phyloP scores from a whole-genome alignment of 2,113 vertebrate genomes.

The Rostratula benghalensis region DNA sequence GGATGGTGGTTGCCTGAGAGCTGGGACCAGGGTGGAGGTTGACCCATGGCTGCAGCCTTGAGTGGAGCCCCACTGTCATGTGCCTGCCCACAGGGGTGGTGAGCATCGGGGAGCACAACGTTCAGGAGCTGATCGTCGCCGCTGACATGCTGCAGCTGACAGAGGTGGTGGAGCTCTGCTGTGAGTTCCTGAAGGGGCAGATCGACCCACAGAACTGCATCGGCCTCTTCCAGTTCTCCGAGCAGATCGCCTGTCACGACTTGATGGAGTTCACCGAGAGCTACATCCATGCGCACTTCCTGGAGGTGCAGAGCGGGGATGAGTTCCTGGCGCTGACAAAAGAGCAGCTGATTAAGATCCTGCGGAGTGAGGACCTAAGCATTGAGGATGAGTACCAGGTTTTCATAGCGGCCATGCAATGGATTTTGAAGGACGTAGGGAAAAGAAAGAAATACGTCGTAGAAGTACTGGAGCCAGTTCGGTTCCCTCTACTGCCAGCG shows the following conservation, averaged over 20 bases:
- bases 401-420: constrained; percentile 91
- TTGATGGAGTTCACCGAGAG: constrained; percentile 91
- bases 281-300: constrained; percentile 93
- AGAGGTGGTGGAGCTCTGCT: constrained; percentile 91
- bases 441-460: constrained; percentile 91
- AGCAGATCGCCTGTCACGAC: constrained; percentile 91
- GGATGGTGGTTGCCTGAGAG: neutral
- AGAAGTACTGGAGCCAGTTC: constrained; percentile 91
- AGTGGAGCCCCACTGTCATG: neutral
- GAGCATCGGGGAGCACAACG: constrained; percentile 87
- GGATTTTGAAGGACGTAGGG: constrained; percentile 89
- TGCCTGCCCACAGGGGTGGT: constrained; percentile 78
- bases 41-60: neutral
- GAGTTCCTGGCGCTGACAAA: constrained; percentile 89
- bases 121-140: constrained; percentile 93
- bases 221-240: constrained; percentile 94
- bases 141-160: constrained; percentile 96
- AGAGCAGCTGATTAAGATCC: constrained; percentile 88
- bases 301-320: constrained; percentile 87
- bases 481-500: constrained; percentile 90
- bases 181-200: constrained; percentile 92
- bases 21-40: neutral
- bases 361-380: constrained; percentile 92
- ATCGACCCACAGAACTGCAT: constrained; percentile 93
- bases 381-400: constrained; percentile 98